A percentile compares a stretch with the other conserved stretches of the same genome.
Conservation (phyloP, 2,113 vertebrate genomes). For the Epinephelus lanceolatus region DNA sequence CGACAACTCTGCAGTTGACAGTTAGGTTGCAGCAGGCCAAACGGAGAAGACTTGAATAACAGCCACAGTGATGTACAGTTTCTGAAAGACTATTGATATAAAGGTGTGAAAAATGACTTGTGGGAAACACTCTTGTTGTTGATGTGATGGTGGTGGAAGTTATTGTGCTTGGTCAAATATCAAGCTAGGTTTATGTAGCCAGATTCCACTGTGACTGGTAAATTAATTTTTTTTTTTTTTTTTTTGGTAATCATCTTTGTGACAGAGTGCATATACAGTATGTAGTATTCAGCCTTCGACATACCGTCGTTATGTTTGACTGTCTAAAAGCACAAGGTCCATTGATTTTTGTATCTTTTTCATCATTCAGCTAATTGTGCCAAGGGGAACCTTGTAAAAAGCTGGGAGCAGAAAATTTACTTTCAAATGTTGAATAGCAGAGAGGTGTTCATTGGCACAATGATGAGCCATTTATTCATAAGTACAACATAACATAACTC, state of each 20-base stretch:
- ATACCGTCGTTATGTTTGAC: background rate
- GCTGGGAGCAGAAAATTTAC: background rate
- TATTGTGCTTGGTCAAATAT: background rate
- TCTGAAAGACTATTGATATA: background rate
- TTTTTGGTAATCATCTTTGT: background rate
- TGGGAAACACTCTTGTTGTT: background rate
- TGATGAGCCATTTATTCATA: background rate
- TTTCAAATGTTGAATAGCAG: background rate
- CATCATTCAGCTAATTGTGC: too few relatives aligned
- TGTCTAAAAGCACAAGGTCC: background rate
- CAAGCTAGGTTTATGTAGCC: background rate
- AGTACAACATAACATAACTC: background rate
- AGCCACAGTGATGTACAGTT: background rate
- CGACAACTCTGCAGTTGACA: background rate
- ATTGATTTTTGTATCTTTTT: background rate
- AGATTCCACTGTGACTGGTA: background rate
- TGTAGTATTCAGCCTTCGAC: background rate
- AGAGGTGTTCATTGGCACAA: background rate
- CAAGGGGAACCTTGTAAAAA: too few relatives aligned
- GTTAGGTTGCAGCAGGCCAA: slow-evolving; percentile 7
- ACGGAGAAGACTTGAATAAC: background rate
- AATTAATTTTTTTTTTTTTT: background rate
- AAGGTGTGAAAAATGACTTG: background rate
- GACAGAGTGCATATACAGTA: background rate
- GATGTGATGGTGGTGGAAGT: background rate